Conservation (phyloP, 2,888 invertebrate genomes). For the Brachypalpus laphriformis region DNA sequence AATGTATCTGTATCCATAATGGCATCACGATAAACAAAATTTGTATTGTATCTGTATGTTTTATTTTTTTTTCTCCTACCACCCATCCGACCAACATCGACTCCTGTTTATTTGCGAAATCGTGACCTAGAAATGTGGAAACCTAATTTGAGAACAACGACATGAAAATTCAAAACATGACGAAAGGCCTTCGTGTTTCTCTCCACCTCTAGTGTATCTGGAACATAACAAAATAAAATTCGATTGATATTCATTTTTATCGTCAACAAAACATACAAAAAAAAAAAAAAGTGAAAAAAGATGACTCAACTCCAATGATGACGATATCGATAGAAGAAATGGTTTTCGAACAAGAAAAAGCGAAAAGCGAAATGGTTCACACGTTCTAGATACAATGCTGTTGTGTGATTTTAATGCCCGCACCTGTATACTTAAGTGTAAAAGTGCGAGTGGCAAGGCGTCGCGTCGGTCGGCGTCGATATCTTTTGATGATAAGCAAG, state of each 20-base stretch:
- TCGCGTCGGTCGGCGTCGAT: neutral
- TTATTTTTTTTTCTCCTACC: neutral
- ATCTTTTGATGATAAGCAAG: constrained; percentile 23
- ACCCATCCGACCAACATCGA: neutral
- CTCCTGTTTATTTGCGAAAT: constrained; percentile 43
- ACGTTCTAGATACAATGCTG: constrained; percentile 15
- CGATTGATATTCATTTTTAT: constrained; percentile 53
- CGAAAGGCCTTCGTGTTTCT: neutral
- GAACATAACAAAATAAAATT: constrained; percentile 12
- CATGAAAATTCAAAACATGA: constrained; percentile 55
- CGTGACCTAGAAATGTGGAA: constrained; percentile 52
- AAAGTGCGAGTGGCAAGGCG: constrained; percentile 1
- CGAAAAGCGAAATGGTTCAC: neutral
- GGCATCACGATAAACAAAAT: constrained; percentile 50
- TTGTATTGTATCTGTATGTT: constrained; percentile 17
- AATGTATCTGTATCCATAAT: constrained; percentile 52
- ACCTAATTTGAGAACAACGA: constrained; percentile 47
- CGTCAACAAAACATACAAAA: neutral
- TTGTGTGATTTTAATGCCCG: constrained; percentile 16
- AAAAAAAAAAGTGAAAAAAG: neutral
- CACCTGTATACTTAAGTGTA: constrained; percentile 26
- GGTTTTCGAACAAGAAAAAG: neutral
- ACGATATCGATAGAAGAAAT: neutral
- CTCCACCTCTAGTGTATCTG: neutral
- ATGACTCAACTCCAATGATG: constrained; percentile 16